Evolutionary conservation across 2,113 vertebrate species (phyloP).

Genomic region (Connochaetes taurinus): DNA sequence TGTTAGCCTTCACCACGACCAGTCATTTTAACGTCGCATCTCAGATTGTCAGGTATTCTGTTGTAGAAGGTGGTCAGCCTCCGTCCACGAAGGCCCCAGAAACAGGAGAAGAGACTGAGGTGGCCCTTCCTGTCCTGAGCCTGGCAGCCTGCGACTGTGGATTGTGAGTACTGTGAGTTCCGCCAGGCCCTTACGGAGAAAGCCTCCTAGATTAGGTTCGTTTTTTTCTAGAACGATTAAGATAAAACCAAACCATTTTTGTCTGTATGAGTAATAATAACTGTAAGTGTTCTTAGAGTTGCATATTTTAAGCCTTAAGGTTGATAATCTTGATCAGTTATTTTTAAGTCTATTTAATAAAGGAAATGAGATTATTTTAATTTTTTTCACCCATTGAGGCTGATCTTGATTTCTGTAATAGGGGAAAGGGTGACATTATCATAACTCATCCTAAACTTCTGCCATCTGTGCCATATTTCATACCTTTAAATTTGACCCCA

Average conservation of each 20-base stretch:
- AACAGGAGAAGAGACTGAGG: constrained; percentile 71
- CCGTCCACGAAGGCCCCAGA: neutral
- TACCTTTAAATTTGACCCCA: neutral
- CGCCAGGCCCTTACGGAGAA: rapidly evolving
- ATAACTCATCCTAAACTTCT: no score
- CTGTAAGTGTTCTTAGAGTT: neutral
- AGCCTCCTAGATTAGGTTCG: neutral
- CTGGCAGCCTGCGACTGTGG: constrained; percentile 66
- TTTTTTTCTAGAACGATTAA: neutral
- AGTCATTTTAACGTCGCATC: neutral
- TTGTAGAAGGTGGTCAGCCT: constrained; percentile 44
- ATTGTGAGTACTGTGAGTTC: constrained; percentile 69
- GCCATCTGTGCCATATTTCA: rapidly evolving
- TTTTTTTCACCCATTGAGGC: neutral
- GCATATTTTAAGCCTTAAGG: neutral
- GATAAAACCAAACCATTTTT: neutral
- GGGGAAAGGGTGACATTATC: neutral
- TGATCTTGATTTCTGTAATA: neutral
- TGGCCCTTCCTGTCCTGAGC: constrained; percentile 79
- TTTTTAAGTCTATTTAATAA: neutral
- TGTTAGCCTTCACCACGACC: neutral
- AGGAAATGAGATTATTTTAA: neutral
- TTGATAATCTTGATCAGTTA: neutral
- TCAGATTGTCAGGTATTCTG: neutral
- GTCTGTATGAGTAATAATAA: neutral